These are phyloP conservation scores for Lates japonicus DNA, from an alignment of 2,797 vertebrate species.

Conservation along the genomic window DNA sequence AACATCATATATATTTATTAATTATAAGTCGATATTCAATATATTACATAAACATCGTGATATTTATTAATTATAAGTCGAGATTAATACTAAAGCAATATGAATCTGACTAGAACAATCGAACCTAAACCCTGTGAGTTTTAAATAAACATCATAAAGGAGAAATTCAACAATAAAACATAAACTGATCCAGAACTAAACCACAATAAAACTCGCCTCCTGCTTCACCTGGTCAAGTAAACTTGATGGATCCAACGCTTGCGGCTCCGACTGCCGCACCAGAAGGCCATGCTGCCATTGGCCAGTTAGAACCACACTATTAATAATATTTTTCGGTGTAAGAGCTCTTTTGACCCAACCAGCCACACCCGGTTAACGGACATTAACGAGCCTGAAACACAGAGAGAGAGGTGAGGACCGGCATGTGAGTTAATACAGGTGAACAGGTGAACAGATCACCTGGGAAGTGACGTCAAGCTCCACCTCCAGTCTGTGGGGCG, in stretches of 20 bases:
- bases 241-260: constrained; percentile 97
- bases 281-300: constrained; percentile 96
- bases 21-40: no score
- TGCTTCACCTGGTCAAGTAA: constrained; percentile 93
- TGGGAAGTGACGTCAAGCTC: constrained; percentile 95
- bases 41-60: no score
- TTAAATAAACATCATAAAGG: no score
- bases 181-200: no score
- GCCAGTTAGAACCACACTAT: constrained; percentile 93
- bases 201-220: no score
- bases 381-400: constrained; percentile 92
- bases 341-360: constrained; percentile 97
- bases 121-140: no score
- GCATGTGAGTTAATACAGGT: not conserved
- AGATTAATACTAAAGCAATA: no score
- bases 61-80: no score
- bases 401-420: not conserved
- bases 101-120: no score
- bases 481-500: constrained; percentile 95
- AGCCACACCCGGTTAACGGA: constrained; percentile 96
- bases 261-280: constrained; percentile 95
- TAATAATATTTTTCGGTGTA: no score
- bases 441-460: constrained; percentile 78
- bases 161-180: no score
- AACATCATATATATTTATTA: no score